Base-by-base conservation (phyloP, 2,113 vertebrate species). In the Atherinomorus stipes region DNA sequence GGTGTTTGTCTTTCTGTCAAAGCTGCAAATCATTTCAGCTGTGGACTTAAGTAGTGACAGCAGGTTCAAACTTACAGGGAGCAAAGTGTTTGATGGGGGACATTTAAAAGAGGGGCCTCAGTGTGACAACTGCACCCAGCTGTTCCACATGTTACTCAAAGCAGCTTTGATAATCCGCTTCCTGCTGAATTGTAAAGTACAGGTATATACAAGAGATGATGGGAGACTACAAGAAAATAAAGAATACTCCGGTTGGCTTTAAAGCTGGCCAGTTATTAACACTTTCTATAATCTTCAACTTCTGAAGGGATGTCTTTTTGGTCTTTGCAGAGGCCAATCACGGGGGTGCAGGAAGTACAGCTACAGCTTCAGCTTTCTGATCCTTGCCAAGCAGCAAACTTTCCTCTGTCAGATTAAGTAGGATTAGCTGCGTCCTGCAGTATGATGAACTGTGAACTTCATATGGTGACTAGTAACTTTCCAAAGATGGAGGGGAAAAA, bases 101-200 rank as follows among this genome's bases (percentile, higher is more conserved):
- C 21, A 38, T 71, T 84, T 63, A 72, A 81, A 79, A 84, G 64
- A 50, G 63, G 67, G 69, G 53, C 62, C 60, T 28, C 47, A 22
- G 90, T 92, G 90, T 93, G 93, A 94, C 95, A 96, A 94, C 94
- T 94, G 94, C 94, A 95, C 76, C 88, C 90, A 95, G 94, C 91
- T 95, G 94, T 58, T 89, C 45, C 73, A 80, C 57, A 59, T 72
- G 71, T 80, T 76, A 49, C 42, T 73, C 90, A 89, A 86, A 85
- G 85, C 90, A 79, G 90, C 88, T 83, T 90, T 87, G 71, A 76
- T 64, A 53, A 74, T 67, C 53, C 51, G 38, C 65, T 44, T 76
- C 44, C 51, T 64, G 34, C 21, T 58, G 69, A 57, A 53, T 66
- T 23, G 3, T 71, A 52, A 18, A 73, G 47, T 13, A 31, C n/a